Evolutionary conservation across 2,888 invertebrate species (phyloP), one percentile per base, ranked within the genome.

Genomic region (Altica lythri): DNA sequence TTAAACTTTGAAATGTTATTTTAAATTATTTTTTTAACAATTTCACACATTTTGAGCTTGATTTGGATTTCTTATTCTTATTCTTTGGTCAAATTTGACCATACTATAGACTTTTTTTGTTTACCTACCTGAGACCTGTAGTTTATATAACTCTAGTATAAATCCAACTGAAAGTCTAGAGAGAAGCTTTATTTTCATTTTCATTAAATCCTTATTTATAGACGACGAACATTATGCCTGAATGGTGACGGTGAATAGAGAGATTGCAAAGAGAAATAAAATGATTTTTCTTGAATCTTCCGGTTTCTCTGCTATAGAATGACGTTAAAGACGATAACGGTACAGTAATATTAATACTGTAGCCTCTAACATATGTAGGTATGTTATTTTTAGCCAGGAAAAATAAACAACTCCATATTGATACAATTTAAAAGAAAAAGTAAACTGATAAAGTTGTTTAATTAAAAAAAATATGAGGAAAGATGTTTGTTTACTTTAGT

Each of bases 401-500:
- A 29, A 29, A 29, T 29, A 29, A 29, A 29, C 29, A 29, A 10
- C 29, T n/a, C 29, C 29, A 29, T 29, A 29, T 29, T 29, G 29
- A n/a, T 10, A 29, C 10, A 10, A 29, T n/a, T 29, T 29, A 2
- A 29, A 29, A 29, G 10, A 29, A 29, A 29, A 29, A 29, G 10
- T 10, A 10, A 29, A 29, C 10, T 10, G 29, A 29, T 29, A 10
- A 10, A 29, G 10, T 3, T 9, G 29, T 2, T 10, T 9, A 29
- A 29, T 29, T 29, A 10, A n/a, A 29, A 2, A 29, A 25, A 25
- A 25, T 6, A 29, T 29, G 29, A n/a, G n/a, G n/a, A n/a, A n/a
- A n/a, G n/a, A n/a, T n/a, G n/a, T n/a, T n/a, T n/a, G n/a, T n/a
- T n/a, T n/a, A n/a, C n/a, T n/a, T n/a, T n/a, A n/a, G n/a, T n/a